Evolutionary conservation across 2,797 vertebrate species (phyloP).

Genomic region (Sciurus vulgaris): DNA sequence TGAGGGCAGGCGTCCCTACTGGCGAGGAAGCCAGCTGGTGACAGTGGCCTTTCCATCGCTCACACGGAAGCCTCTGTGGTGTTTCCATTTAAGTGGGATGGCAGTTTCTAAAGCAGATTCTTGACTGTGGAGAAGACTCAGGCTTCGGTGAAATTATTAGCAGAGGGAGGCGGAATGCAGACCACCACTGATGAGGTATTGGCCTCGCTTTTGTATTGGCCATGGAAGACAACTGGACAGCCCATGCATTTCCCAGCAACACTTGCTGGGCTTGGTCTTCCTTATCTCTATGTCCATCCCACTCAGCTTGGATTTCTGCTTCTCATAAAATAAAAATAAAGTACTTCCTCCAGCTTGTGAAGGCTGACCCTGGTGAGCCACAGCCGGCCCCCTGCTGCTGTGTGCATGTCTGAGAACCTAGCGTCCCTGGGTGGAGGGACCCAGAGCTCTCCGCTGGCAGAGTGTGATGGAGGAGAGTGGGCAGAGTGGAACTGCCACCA

Average conservation of each 20-base stretch:
- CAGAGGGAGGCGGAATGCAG: not conserved
- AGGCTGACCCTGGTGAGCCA: not conserved
- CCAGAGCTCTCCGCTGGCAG: not conserved
- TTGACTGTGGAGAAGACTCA: not conserved
- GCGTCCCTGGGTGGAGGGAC: not conserved
- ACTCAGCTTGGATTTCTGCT: not conserved
- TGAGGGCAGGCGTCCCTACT: conserved; percentile 1
- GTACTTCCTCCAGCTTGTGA: not conserved
- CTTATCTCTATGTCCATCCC: not conserved
- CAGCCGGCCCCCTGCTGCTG: not conserved
- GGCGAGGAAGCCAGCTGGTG: conserved; percentile 13
- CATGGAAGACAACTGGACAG: not conserved
- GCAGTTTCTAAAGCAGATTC: conserved; percentile 45
- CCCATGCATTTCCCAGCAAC: not conserved
- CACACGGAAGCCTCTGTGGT: conserved; percentile 13
- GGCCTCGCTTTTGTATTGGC: not conserved
- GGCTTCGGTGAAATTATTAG: conserved; percentile 26
- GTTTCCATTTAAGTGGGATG: conserved; percentile 15
- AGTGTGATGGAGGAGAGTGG: not conserved
- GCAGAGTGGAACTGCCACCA: not conserved
- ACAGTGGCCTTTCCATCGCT: not conserved
- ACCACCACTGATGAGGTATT: not conserved
- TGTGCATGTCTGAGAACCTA: not conserved
- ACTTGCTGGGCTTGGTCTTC: not conserved
- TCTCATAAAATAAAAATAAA: not conserved